Conservation (phyloP, 2,797 vertebrate genomes). For the Natrix natrix region DNA sequence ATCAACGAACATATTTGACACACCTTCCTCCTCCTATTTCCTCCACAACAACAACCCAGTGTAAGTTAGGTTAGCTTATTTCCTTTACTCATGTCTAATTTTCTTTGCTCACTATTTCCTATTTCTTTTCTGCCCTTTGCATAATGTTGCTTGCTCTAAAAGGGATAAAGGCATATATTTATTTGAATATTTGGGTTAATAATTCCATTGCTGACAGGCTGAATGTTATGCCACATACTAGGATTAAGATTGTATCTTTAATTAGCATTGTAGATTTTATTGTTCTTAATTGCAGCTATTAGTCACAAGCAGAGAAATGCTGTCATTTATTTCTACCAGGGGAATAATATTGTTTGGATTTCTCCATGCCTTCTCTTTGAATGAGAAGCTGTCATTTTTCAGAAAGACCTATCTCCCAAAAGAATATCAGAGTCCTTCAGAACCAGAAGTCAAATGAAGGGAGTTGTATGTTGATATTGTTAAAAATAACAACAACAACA, state of each 20-base stretch:
- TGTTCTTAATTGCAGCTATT: background rate
- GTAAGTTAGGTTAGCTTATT: background rate
- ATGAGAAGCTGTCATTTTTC: background rate
- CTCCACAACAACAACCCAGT: background rate
- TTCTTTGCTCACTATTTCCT: background rate
- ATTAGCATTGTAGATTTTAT: background rate
- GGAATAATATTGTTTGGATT: background rate
- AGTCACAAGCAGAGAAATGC: background rate
- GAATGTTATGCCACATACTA: background rate
- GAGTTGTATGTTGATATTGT: background rate
- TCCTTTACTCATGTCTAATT: background rate
- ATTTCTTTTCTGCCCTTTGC: background rate
- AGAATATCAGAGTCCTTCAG: background rate
- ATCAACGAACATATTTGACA: background rate
- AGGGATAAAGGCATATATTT: background rate
- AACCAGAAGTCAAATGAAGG: background rate
- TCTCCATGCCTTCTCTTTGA: background rate
- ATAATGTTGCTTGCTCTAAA: background rate
- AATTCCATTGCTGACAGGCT: background rate
- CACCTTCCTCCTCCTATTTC: background rate
- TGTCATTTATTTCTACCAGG: background rate
- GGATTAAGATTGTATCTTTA: background rate
- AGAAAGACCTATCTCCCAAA: background rate
- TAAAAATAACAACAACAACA: background rate
- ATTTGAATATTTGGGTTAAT: background rate